Evolutionary conservation across 2,113 vertebrate genomes (phyloP), one percentile per base, ranked within the genome.

Genomic region (Reinhardtius hippoglossoides): DNA sequence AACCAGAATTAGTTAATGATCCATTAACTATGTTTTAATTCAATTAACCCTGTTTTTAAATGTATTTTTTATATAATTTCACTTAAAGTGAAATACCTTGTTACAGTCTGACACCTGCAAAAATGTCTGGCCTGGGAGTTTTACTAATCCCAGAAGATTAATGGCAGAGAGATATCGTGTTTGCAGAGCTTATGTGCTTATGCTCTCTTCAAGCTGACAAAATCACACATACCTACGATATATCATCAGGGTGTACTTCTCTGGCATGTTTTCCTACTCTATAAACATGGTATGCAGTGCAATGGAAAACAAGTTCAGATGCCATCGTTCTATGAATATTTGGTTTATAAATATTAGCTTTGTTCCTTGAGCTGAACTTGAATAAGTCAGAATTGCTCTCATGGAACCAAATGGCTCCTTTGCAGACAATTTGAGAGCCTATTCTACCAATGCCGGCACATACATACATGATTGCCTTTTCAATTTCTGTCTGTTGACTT

Each of bases 401-500:
- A 15, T 58, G 24, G 66, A 67, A 44, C 66, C 69, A 64, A 85
- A 40, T 44, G 77, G 65, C 64, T 85, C 23, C 69, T 66, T 67
- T 73, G 50, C 78, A 67, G 67, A 42, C 72, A 58, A 66, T 87
- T 82, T 86, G 31, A 83, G 10, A 86, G 48, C 64, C 66, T 50
- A 68, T 84, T 85, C 83, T 35, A 67, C 69, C 83, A 67, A 48
- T 3, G 65, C 61, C 50, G 59, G 71, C 73, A 67, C 74, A 64
- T 70, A 84, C 80, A 74, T 56, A 86, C 80, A 89, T 73, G 76
- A 89, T 83, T 89, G 85, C 74, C 44, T 89, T 91, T 89, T 88
- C 87, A 84, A 82, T 88, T 70, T 79, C 80, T 84, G 62, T 80
- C 78, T 73, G 67, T 81, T 71, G 83, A 83, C 76, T 71, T 48